Conservation (phyloP, 2,113 vertebrate species). For the Actenoides lindsayi region DNA sequence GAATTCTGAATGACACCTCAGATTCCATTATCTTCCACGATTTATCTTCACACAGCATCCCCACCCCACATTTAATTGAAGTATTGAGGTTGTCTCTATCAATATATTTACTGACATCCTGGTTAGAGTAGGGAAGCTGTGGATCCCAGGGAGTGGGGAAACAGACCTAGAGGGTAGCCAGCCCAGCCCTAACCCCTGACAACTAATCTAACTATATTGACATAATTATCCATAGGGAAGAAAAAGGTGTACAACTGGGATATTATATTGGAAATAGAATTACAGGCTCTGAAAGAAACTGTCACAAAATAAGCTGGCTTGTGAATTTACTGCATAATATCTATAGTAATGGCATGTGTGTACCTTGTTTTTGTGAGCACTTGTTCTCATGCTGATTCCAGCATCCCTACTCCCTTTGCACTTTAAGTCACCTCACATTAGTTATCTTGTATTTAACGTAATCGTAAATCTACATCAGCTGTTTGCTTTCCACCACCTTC, state of each 20-base stretch:
- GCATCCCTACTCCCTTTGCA: neutral
- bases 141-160: no score
- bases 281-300: neutral
- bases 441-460: neutral
- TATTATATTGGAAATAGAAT: neutral
- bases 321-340: neutral
- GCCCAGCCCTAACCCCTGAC: no score
- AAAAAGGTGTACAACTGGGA: neutral
- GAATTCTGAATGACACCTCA: neutral
- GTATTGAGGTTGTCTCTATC: neutral
- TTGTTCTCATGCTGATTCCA: neutral
- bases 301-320: neutral
- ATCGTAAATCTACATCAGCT: neutral
- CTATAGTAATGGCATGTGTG: accelerated
- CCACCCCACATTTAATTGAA: neutral
- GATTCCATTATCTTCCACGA: neutral
- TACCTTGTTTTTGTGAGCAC: neutral
- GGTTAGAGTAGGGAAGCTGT: no score
- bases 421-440: neutral
- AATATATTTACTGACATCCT: neutral
- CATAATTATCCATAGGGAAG: neutral
- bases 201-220: neutral
- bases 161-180: no score
- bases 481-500: neutral
- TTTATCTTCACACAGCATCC: neutral